A percentile compares a stretch with the other conserved stretches of the same genome.
phyloP scores from a whole-genome alignment of 2,888 invertebrate genomes.

The Spilosoma lubricipeda region DNA sequence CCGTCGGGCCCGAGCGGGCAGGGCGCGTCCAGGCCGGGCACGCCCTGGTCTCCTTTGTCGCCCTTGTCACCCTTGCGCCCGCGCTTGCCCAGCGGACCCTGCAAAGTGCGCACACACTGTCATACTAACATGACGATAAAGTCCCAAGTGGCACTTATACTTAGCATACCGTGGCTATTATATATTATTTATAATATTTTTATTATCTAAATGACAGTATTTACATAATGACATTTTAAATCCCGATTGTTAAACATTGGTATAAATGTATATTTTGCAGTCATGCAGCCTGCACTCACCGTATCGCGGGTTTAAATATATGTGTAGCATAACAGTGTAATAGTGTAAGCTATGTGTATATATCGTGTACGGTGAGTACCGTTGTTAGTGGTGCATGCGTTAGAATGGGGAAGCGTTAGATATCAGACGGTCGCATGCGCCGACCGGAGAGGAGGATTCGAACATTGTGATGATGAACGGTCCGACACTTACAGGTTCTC shows the following conservation, averaged over 20 bases:
- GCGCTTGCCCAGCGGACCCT: slow-evolving; percentile 96
- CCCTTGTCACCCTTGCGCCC: slow-evolving; percentile 97
- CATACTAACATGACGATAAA: slow-evolving; percentile 32
- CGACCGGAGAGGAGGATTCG: slow-evolving; percentile 7
- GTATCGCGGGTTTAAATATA: background rate
- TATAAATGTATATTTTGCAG: background rate
- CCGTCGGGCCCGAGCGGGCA: slow-evolving; percentile 99
- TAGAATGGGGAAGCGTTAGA: slow-evolving; percentile 43
- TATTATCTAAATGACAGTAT: background rate
- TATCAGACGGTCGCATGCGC: slow-evolving; percentile 39
- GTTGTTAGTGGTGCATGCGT: slow-evolving; percentile 46
- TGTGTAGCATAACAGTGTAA: slow-evolving; percentile 29
- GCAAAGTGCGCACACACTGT: slow-evolving; percentile 57
- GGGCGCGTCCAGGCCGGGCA: slow-evolving; percentile 99
- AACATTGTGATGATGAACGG: slow-evolving; percentile 24
- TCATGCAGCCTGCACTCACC: background rate
- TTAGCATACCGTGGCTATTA: background rate
- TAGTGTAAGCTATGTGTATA: background rate
- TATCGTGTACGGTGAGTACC: too few species aligned
- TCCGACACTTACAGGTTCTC: slow-evolving; percentile 90
- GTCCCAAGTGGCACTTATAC: background rate
- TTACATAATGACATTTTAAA: background rate
- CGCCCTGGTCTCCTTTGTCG: slow-evolving; percentile 97
- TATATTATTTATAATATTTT: background rate
- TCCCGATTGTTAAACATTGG: background rate